Percentiles rank a stretch among this genome's conserved stretches.
Evolutionary conservation across 2,797 vertebrate species (phyloP).

Genomic region (Hydrophis major): DNA sequence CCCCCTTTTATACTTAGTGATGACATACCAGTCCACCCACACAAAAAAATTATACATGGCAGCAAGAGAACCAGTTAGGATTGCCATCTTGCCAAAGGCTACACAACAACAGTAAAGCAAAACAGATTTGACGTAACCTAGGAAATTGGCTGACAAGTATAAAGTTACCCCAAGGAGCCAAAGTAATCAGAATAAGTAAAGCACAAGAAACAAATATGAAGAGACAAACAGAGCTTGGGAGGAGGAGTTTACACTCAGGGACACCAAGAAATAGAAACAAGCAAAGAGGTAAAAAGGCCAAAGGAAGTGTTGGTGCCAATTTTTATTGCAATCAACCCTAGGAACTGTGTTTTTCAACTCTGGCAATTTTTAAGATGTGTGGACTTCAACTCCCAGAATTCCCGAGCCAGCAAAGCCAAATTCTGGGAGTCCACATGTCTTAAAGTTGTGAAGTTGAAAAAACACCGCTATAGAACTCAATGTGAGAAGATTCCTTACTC

Average conservation of each 20-base stretch:
- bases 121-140: constrained; percentile 12
- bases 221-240: constrained; percentile 1
- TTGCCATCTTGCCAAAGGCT: constrained; percentile 4
- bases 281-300: neutral
- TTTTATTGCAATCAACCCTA: neutral
- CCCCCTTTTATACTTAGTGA: neutral
- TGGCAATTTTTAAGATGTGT: neutral
- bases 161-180: constrained; percentile 13
- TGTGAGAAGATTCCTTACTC: neutral
- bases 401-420: neutral
- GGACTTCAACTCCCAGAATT: neutral
- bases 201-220: constrained; percentile 4
- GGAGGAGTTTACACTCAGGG: neutral
- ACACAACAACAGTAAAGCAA: neutral
- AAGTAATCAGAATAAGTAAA: constrained; percentile 18
- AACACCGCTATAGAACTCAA: neutral
- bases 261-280: neutral
- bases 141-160: neutral
- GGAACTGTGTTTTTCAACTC: neutral
- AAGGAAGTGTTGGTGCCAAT: neutral
- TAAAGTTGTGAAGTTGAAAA: neutral
- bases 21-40: neutral
- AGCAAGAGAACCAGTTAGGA: neutral
- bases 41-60: neutral
- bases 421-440: neutral